Percentiles rank a stretch among this genome's conserved stretches.
Evolutionary conservation across 2,113 vertebrate species (phyloP).

Genomic region (Neomonachus schauinslandi): DNA sequence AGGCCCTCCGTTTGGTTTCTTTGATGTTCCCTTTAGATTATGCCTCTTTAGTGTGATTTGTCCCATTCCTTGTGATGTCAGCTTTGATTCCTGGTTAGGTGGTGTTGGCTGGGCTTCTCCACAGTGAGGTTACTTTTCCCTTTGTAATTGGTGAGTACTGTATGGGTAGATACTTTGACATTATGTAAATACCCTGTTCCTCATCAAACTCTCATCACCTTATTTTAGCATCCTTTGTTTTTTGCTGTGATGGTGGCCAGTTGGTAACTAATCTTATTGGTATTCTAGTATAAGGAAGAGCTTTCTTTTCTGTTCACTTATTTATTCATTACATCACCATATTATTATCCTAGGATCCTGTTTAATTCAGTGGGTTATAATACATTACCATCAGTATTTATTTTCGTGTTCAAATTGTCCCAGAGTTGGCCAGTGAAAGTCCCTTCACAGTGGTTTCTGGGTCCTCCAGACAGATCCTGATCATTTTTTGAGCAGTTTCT

Average conservation of each 20-base stretch:
- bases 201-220: neutral
- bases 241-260: neutral
- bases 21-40: neutral
- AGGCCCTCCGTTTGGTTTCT: neutral
- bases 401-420: neutral
- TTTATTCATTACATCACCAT: neutral
- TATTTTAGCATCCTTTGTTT: neutral
- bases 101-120: neutral
- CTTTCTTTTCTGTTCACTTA: neutral
- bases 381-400: neutral
- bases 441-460: neutral
- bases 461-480: neutral
- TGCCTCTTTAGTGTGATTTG: neutral
- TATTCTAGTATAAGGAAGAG: neutral
- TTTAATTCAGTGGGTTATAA: neutral
- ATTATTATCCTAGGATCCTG: neutral
- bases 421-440: neutral
- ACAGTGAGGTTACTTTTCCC: neutral
- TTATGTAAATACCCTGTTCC: neutral
- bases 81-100: neutral
- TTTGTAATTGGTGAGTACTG: neutral
- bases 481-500: neutral
- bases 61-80: neutral
- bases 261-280: neutral
- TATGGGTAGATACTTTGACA: neutral